Evolutionary conservation across 2,797 vertebrate species (phyloP), one percentile per base, ranked within the genome.

Genomic region (Cryptoprocta ferox): DNA sequence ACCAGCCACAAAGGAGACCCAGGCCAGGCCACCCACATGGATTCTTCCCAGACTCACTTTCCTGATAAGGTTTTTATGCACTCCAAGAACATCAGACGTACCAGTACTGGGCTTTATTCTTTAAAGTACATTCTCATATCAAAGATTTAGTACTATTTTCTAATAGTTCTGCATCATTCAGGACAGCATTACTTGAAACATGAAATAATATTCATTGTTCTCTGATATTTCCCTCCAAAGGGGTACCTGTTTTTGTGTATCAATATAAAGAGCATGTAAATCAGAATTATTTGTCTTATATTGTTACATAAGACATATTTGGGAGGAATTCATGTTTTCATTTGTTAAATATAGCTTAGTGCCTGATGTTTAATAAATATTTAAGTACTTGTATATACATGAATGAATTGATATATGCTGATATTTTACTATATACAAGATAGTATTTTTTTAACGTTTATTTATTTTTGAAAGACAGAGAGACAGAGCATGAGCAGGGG

Each of bases 291-390:
- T 35, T 83, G 48, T 53, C 30, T 53, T 16, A 45, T 26, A 30
- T 50, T 71, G 32, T 80, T 80, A 82, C 86, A 30, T 19, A 45
- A 83, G 18, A 35, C 6, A 76, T 89, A 85, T 30, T 63, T 78
- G 24, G 19, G 4, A 76, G 42, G 10, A 73, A 95, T 76, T 71
- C 16, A 86, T 85, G 10, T n/a, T 78, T 70, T 85, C 21, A 39
- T 7, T 81, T 80, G 6, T 95, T 42, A 89, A 95, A 84, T 85
- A 71, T 35, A 94, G 35, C 19, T 90, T 83, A 92, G 6, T 73
- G 42, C 16, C 32, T 91, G 4, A 1, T 61, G 6, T 32, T 85
- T 35, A 82, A 71, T 78, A 61, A 91, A 86, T 68, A 93, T 35
- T 79, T 89, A 81, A 88, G 3, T 65, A 65, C 79, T 15, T 90